Evolutionary conservation across 2,888 invertebrate genomes (phyloP).

Genomic region (Zaprionus obscuricornis): DNA sequence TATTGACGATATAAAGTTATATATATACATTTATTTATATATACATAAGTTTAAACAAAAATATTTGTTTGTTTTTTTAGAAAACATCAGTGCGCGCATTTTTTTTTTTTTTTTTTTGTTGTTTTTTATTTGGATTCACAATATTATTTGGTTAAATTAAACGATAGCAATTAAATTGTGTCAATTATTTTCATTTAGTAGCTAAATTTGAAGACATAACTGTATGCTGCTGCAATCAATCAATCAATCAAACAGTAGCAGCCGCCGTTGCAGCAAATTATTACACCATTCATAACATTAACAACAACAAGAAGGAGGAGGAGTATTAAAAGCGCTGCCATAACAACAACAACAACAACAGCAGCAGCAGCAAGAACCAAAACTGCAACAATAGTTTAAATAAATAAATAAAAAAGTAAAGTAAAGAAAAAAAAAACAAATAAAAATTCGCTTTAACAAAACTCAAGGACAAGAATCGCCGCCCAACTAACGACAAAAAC

Average conservation of each 20-base stretch:
- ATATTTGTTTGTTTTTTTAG: slow-evolving; percentile 37
- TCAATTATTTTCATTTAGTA: slow-evolving; percentile 38
- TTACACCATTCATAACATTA: too few relatives aligned
- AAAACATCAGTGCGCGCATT: slow-evolving; percentile 31
- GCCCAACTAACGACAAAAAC: slow-evolving; percentile 2
- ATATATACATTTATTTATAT: slow-evolving; percentile 9
- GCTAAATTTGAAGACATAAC: slow-evolving; percentile 33
- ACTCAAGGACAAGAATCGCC: slow-evolving; percentile 48
- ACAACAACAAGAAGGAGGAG: too few relatives aligned
- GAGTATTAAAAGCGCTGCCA: too few relatives aligned
- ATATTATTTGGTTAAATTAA: too few relatives aligned
- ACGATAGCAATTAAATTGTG: slow-evolving; percentile 32
- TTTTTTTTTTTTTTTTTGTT: too few relatives aligned
- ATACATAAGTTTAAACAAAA: slow-evolving; percentile 12
- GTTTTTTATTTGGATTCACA: slow-evolving; percentile 21
- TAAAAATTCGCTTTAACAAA: too few relatives aligned
- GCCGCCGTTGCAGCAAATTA: neutral
- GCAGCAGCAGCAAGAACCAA: too few relatives aligned
- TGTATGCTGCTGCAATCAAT: too few relatives aligned
- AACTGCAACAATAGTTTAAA: too few relatives aligned
- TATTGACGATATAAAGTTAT: slow-evolving; percentile 12
- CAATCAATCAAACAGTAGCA: slow-evolving; percentile 20
- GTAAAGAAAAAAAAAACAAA: too few relatives aligned
- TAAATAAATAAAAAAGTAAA: too few relatives aligned
- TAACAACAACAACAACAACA: too few relatives aligned